phyloP scores from a whole-genome alignment of 1,140 invertebrate species.

The Drosophila erecta region DNA sequence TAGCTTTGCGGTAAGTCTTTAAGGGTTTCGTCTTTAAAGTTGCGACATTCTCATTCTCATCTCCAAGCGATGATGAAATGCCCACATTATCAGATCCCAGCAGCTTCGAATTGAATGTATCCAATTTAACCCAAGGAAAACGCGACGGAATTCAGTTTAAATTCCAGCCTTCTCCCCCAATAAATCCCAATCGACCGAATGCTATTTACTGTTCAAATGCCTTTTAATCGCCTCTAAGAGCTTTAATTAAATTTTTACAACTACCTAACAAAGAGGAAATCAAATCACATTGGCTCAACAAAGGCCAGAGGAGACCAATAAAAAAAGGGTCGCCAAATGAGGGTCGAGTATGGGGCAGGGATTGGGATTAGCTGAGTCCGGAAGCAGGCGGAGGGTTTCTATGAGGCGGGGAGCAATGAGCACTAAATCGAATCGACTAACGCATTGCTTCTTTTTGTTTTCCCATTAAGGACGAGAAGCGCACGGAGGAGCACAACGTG shows the following conservation, averaged over 20 bases:
- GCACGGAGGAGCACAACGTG: conserved; percentile 94
- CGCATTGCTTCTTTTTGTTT: conserved; percentile 31
- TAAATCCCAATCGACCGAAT: conserved; percentile 45
- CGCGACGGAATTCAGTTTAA: conserved; percentile 12
- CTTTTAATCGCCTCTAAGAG: conserved; percentile 68
- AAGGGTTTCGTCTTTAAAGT: conserved; percentile 1
- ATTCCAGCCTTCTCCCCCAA: conserved; percentile 12
- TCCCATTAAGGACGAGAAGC: conserved; percentile 87
- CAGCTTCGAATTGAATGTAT: conserved; percentile 13
- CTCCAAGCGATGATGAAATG: conserved; percentile 11
- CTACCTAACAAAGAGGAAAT: conserved; percentile 53
- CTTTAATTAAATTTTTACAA: conserved; percentile 73
- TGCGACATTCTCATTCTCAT: conserved; percentile 1
- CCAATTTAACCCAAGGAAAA: conserved; percentile 11
- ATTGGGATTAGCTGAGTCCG: conserved; percentile 53
- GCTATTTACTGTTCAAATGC: conserved; percentile 67
- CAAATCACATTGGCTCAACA: conserved; percentile 55
- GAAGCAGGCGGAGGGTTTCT: conserved; percentile 10
- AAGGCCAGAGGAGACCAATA: conserved; percentile 31
- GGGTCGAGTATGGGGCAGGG: conserved; percentile 52
- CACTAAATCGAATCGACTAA: conserved; percentile 57
- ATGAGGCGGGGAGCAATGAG: conserved; percentile 38
- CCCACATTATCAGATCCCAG: neutral
- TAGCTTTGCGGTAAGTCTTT: conserved; percentile 81
- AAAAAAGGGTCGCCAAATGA: conserved; percentile 61